Base-by-base conservation (phyloP, 2,888 invertebrate genomes). In the Unio pictorum region DNA sequence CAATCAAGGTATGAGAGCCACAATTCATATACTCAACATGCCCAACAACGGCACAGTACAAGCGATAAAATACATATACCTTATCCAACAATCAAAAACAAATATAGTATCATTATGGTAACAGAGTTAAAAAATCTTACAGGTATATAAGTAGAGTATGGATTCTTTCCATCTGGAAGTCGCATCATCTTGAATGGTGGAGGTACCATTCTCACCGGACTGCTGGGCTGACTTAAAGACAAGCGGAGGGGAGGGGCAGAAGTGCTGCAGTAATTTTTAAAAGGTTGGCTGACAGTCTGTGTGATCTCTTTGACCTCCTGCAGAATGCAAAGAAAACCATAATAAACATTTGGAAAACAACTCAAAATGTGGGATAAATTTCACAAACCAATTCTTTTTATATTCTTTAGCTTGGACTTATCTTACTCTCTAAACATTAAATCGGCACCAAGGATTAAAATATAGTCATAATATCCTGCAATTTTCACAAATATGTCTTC, bases 101-200 rank as follows among this genome's bases (percentile, higher is more conserved):
- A 23, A 56, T 59, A 26, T 28, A 23, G 59, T 26, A 4, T 60
- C 58, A 61, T 0, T 60, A 61, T 18, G 34, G 26, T n/a, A 58
- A 59, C 8, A 34, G 7, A 34, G 34, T 34, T 34, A 34, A 18
- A 54, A 54, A 20, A 63, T 63, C 81, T 79, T 75, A 84, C 86
- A 68, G 81, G 76, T 20, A 86, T 78, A 68, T 79, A 80, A 61
- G 82, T 72, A 26, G 81, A 76, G 67, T 84, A 88, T 23, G 88
- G 87, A 68, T 86, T 82, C 20, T 81, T 80, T 15, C 87, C 87
- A 80, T 88, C 86, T 28, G 87, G 87, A 1, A 87, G 78, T 61
- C 72, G 70, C 28, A 82, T 75, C 26, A 75, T 73, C 59, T 68
- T 72, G 23, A 78, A 78, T 55, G 78, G 79, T 58, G 78, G 69